A percentile compares a stretch with the other conserved stretches of the same genome.
Evolutionary conservation across 1,140 invertebrate species (phyloP).

Genomic region (Watersipora subatra): DNA sequence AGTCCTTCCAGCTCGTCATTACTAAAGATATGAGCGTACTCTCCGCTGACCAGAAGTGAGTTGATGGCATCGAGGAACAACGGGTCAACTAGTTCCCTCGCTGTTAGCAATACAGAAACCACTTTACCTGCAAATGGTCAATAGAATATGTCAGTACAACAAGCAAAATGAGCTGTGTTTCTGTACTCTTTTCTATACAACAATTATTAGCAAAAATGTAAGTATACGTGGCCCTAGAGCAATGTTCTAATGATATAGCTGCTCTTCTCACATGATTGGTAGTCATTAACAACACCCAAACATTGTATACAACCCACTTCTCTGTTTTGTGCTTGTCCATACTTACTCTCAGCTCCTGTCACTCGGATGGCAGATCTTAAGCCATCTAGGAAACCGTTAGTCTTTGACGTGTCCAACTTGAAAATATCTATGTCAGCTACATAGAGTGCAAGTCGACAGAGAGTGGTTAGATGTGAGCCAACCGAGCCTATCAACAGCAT

Average conservation of each 20-base stretch:
- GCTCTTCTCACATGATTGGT: too few relatives aligned
- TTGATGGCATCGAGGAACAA: slow-evolving; percentile 38
- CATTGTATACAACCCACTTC: too few relatives aligned
- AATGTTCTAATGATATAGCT: too few relatives aligned
- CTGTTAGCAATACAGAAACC: slow-evolving; percentile 8
- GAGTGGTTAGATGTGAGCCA: slow-evolving; percentile 30
- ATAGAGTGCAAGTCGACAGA: slow-evolving; percentile 34
- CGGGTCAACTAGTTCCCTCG: slow-evolving; percentile 28
- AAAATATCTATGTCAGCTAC: slow-evolving; percentile 33
- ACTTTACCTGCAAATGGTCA: neutral
- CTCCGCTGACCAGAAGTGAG: slow-evolving; percentile 34
- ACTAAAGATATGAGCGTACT: slow-evolving; percentile 38
- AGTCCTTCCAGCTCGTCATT: slow-evolving; percentile 40
- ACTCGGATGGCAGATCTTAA: slow-evolving; percentile 34
- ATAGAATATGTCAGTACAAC: neutral
- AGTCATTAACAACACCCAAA: too few relatives aligned
- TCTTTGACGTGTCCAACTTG: slow-evolving; percentile 30
- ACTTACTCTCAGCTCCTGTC: slow-evolving; percentile 34
- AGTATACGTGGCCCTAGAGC: too few relatives aligned
- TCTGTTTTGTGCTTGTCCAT: too few relatives aligned
- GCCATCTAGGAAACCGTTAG: slow-evolving; percentile 38
- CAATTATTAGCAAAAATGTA: too few relatives aligned
- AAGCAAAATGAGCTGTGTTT: too few relatives aligned
- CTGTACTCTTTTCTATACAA: too few relatives aligned
- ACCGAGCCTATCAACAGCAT: slow-evolving; percentile 34